These are phyloP conservation scores for Lysandra bellargus DNA, from an alignment of 2,888 invertebrate genomes.

Conservation along the genomic window DNA sequence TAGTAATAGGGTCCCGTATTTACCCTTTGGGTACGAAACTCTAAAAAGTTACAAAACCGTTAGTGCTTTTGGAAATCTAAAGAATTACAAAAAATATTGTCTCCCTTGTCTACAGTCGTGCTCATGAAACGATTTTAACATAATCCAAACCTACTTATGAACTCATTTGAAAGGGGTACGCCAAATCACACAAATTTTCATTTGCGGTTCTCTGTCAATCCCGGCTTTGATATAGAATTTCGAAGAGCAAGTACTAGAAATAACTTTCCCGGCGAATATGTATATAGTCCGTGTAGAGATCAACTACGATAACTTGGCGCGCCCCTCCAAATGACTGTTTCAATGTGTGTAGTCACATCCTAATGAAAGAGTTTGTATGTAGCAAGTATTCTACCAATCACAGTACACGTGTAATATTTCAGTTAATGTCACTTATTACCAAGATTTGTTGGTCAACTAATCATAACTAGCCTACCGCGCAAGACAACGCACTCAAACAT, in stretches of 20 bases:
- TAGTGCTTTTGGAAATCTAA: not conserved
- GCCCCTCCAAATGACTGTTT: no score
- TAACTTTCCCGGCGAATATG: not conserved
- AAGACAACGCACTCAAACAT: no score
- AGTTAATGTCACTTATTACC: no score
- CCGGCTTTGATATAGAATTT: conserved; percentile 17
- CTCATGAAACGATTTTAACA: not conserved
- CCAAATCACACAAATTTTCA: conserved; percentile 12
- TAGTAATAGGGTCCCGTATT: no score
- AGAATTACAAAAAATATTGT: not conserved
- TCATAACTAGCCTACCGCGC: no score
- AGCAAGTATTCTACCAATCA: no score
- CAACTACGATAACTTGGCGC: no score
- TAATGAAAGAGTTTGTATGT: no score
- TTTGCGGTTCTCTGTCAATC: conserved; percentile 22
- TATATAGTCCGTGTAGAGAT: not conserved
- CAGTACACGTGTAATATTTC: no score
- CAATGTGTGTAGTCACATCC: no score
- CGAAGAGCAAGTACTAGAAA: conserved; percentile 3
- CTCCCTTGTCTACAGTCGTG: not conserved
- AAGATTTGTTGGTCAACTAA: no score
- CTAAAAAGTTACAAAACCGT: not conserved
- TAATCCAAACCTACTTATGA: not conserved
- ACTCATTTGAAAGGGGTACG: not conserved
- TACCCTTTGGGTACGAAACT: no score